Evolutionary conservation across 2,888 invertebrate species (phyloP).

Genomic region (Adelphocoris suturalis): DNA sequence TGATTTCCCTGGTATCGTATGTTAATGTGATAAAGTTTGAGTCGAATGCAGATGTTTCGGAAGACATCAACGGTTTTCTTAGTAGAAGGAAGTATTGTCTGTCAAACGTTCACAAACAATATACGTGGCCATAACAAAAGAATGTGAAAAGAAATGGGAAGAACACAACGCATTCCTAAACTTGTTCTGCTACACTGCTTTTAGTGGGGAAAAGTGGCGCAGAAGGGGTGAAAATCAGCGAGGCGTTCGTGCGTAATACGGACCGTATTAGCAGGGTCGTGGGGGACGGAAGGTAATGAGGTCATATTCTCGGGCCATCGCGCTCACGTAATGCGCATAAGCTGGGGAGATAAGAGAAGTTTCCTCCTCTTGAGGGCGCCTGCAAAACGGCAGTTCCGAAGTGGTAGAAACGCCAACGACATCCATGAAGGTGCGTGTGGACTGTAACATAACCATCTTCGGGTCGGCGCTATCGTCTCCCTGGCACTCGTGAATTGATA

Average conservation of each 20-base stretch:
- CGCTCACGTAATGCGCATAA: conserved; percentile 15
- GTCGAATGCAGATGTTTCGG: too few relatives aligned
- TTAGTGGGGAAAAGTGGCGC: not conserved
- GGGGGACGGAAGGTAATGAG: conserved; percentile 48
- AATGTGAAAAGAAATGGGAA: not conserved
- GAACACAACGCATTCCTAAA: not conserved
- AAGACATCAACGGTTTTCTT: too few relatives aligned
- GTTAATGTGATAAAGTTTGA: too few relatives aligned
- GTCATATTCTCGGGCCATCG: conserved; percentile 53
- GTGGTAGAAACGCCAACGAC: conserved; percentile 36
- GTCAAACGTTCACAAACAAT: too few relatives aligned
- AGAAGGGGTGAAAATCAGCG: conserved; percentile 39
- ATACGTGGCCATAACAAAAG: not conserved
- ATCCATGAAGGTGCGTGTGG: not conserved
- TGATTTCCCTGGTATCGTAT: too few relatives aligned
- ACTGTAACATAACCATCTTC: not conserved
- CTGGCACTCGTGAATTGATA: not conserved
- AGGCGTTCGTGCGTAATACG: conserved; percentile 28
- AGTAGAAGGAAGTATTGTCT: too few relatives aligned
- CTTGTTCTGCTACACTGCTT: not conserved
- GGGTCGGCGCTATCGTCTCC: not conserved
- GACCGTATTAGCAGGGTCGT: conserved; percentile 48
- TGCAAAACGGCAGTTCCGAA: not conserved
- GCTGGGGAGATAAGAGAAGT: conserved; percentile 20
- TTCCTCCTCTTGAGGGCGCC: not conserved